Evolutionary conservation across 1,140 invertebrate species (phyloP), one percentile per base, ranked within the genome.

Genomic region (Drosophila ficusphila): DNA sequence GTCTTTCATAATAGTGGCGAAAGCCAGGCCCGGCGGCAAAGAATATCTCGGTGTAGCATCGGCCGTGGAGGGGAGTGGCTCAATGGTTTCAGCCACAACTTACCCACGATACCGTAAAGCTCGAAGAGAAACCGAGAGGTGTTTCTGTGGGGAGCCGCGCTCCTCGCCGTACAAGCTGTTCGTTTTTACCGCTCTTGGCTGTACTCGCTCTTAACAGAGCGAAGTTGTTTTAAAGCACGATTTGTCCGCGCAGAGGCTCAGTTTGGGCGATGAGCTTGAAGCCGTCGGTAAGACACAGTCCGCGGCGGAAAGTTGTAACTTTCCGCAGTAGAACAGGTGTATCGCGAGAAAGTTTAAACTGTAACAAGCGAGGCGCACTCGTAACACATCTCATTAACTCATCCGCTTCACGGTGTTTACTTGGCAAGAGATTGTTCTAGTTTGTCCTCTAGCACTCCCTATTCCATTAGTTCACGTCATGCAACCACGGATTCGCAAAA

Each of bases 81-180:
- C 58, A 3, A 19, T 7, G 33, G 14, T 14, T 7, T 11, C 5
- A 16, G 6, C 16, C 9, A 33, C 14, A 77, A 71, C 65, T 72
- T 60, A 82, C 56, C 72, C 60, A 72, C 41, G 52, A 53, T 82
- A 82, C 74, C 64, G 68, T 60, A 69, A 77, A 25, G 48, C 31
- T 54, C 23, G 38, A 60, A 62, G 67, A 44, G 53, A 67, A 52
- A 27, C 41, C 48, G 39, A 76, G 19, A 65, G n/a, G 57, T 39
- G 25, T 19, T 21, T 27, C 57, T 49, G 12, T 9, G 19, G 19
- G 11, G 33, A 18, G 25, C 23, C 31, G 12, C n/a, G n/a, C 4
- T 23, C 51, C 46, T 49, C 38, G 44, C 41, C 54, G 12, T n/a
- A 54, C 36, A 23, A 42, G 27, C 60, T 47, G 39, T 29, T 16